A percentile compares a stretch with the other conserved stretches of the same genome.
phyloP scores from a whole-genome alignment of 1,140 invertebrate species.

The Amyelois transitella region DNA sequence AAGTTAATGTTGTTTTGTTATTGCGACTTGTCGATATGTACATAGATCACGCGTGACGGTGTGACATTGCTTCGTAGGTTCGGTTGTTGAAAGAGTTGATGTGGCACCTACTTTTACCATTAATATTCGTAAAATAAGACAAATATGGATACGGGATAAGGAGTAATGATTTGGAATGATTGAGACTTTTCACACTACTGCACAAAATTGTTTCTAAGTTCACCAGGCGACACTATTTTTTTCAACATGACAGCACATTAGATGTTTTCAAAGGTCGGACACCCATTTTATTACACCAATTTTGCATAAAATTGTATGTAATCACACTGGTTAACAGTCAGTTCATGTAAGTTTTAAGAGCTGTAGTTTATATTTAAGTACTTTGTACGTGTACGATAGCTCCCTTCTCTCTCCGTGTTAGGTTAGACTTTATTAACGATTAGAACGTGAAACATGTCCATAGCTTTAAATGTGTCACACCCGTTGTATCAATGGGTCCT shows the following conservation, averaged over 20 bases:
- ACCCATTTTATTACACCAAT: conserved; percentile 64
- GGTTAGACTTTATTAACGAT: conserved; percentile 58
- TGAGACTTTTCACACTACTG: conserved; percentile 53
- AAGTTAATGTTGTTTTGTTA: conserved; percentile 69
- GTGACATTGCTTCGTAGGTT: conserved; percentile 47
- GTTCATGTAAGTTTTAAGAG: conserved; percentile 58
- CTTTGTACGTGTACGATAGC: conserved; percentile 63
- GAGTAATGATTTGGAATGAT: conserved; percentile 48
- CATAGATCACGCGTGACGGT: conserved; percentile 60
- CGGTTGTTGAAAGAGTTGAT: conserved; percentile 33
- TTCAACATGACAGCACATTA: conserved; percentile 55
- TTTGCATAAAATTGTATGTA: conserved; percentile 64
- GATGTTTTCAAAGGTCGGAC: conserved; percentile 55
- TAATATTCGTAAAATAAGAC: conserved; percentile 28
- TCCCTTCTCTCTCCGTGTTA: conserved; percentile 66
- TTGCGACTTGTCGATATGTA: conserved; percentile 70
- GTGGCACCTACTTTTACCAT: conserved; percentile 40
- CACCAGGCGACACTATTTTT: conserved; percentile 56
- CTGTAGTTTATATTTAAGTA: conserved; percentile 58
- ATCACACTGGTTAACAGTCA: conserved; percentile 60
- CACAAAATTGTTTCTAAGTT: conserved; percentile 58
- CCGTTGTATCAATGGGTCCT: conserved; percentile 71
- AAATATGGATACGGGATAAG: conserved; percentile 33
- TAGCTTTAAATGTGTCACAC: conserved; percentile 71
- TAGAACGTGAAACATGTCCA: conserved; percentile 72